phyloP scores from a whole-genome alignment of 1,140 invertebrate genomes.

The Matsumurasca onukii region DNA sequence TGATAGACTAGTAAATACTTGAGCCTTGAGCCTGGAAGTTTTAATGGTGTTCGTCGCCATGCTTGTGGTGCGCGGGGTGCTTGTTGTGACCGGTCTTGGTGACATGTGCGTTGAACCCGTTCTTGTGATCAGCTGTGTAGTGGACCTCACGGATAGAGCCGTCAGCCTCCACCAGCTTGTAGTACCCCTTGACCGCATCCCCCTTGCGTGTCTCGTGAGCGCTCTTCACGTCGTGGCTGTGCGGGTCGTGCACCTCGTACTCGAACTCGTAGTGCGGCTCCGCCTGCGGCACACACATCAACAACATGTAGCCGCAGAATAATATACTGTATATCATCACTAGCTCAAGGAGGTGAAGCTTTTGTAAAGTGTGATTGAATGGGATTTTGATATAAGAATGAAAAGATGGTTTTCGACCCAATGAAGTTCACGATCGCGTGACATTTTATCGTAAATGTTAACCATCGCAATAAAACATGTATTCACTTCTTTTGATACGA shows the following conservation, averaged over 20 bases:
- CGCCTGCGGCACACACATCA: constrained; percentile 33
- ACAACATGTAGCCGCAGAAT: too few relatives aligned
- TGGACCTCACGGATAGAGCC: constrained; percentile 51
- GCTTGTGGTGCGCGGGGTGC: constrained; percentile 41
- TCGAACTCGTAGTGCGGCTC: constrained; percentile 53
- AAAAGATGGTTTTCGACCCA: too few relatives aligned
- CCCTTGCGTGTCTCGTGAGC: constrained; percentile 52
- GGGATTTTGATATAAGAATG: too few relatives aligned
- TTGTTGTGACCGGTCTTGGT: constrained; percentile 39
- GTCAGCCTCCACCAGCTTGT: constrained; percentile 57
- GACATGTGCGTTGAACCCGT: constrained; percentile 51
- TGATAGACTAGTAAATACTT: too few relatives aligned
- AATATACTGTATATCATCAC: too few relatives aligned
- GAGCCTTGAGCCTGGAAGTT: too few relatives aligned
- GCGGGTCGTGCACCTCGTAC: constrained; percentile 56
- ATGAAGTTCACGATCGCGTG: too few relatives aligned
- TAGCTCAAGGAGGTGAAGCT: too few relatives aligned
- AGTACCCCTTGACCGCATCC: constrained; percentile 54
- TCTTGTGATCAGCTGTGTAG: constrained; percentile 52
- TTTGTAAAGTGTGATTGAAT: too few relatives aligned
- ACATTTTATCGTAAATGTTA: too few relatives aligned
- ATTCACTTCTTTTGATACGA: too few relatives aligned
- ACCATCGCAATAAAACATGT: too few relatives aligned
- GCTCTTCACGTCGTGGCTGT: constrained; percentile 53
- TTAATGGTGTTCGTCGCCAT: neutral